phyloP scores from a whole-genome alignment of 30 jellyfish, hydroid and myxozoan genomes.

The Mastigias papua region DNA sequence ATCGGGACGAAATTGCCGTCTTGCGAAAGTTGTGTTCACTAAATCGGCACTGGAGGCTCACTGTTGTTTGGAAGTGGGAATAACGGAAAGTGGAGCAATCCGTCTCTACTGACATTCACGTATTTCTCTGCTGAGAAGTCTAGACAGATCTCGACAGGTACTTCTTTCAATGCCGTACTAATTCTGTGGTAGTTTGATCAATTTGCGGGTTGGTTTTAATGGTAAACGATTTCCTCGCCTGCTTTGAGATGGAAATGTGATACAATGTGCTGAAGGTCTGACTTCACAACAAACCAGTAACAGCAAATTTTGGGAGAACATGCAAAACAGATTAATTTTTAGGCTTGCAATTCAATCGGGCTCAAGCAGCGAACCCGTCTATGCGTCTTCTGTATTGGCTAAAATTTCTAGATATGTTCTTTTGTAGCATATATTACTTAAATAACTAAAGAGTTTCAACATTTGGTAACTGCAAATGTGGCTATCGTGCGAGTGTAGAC shows the following conservation, averaged over 20 bases:
- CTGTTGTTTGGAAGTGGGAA: neutral
- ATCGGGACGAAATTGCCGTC: conserved; percentile 18
- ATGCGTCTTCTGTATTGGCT: neutral
- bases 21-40: neutral
- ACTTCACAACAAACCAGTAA: too few species aligned
- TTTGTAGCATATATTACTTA: too few species aligned
- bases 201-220: neutral
- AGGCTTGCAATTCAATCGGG: neutral
- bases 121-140: neutral
- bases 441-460: too few species aligned
- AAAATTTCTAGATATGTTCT: too few species aligned
- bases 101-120: neutral
- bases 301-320: too few species aligned
- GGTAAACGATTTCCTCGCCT: neutral
- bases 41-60: neutral
- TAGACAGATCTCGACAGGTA: conserved; percentile 1
- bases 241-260: neutral
- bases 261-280: neutral
- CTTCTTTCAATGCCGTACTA: neutral
- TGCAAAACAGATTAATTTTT: too few species aligned
- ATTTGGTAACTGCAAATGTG: too few species aligned
- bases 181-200: neutral
- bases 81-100: neutral
- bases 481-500: too few species aligned
- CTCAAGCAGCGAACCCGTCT: neutral